Percentiles rank a stretch among this genome's conserved stretches.
phyloP scores from a whole-genome alignment of 2,888 invertebrate species.

The Unio delphinus region DNA sequence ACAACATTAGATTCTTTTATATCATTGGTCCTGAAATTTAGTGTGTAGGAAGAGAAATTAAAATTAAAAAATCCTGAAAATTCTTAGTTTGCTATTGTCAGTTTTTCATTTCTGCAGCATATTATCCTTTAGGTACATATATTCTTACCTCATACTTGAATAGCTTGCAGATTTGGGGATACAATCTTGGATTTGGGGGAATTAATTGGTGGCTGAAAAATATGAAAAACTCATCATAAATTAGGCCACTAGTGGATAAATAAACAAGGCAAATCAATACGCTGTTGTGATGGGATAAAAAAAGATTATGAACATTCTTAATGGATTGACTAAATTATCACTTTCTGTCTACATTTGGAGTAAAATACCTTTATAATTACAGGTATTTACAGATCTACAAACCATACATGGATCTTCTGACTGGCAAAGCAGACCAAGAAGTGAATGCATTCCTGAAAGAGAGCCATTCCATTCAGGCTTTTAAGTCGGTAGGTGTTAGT shows the following conservation, averaged over 20 bases:
- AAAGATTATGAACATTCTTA: not conserved
- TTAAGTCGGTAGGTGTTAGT: conserved; percentile 58
- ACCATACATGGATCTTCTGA: conserved; percentile 69
- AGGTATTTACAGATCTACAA: conserved; percentile 69
- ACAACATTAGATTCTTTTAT: too few relatives aligned
- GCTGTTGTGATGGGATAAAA: not conserved
- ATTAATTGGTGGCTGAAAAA: too few relatives aligned
- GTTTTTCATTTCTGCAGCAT: too few relatives aligned
- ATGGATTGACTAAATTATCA: not conserved
- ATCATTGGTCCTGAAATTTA: too few relatives aligned
- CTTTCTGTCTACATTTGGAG: not conserved
- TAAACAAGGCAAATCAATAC: conserved; percentile 1
- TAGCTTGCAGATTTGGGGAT: too few relatives aligned
- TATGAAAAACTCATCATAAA: too few relatives aligned
- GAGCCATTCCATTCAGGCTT: conserved; percentile 66
- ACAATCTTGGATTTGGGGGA: too few relatives aligned
- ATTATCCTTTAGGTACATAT: too few relatives aligned
- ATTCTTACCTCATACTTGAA: too few relatives aligned
- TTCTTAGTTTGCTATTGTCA: too few relatives aligned
- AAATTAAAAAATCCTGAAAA: too few relatives aligned
- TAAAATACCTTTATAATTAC: conserved; percentile 9
- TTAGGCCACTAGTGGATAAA: not conserved
- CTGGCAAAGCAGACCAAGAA: conserved; percentile 71
- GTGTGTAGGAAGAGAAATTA: too few relatives aligned
- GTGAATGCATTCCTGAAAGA: conserved; percentile 68